Evolutionary conservation across 2,113 vertebrate genomes (phyloP).

Genomic region (Sinocyclocheilus maitianheensis): DNA sequence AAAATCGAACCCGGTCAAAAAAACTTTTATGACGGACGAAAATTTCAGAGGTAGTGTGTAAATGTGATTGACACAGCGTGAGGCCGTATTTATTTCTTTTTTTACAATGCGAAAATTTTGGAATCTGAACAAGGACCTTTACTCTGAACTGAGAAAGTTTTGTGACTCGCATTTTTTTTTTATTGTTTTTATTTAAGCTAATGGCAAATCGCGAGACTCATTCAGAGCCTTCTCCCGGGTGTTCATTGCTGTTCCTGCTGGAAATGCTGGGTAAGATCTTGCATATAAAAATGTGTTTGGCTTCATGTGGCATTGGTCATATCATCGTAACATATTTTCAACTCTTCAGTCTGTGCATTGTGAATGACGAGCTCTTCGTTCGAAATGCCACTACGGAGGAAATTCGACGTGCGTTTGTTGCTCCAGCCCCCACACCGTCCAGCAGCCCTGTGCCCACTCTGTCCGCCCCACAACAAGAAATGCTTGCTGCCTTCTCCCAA

Average conservation of each 20-base stretch:
- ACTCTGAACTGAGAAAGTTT: not conserved
- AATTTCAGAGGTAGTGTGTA: too few relatives aligned
- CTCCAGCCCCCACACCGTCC: slow-evolving; percentile 80
- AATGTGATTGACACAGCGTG: too few relatives aligned
- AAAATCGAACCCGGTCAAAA: too few relatives aligned
- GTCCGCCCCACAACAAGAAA: slow-evolving; percentile 79
- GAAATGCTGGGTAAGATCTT: slow-evolving; percentile 70
- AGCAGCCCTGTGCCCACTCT: slow-evolving; percentile 82
- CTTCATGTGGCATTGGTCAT: not conserved
- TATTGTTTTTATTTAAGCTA: slow-evolving; percentile 62
- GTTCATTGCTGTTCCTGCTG: slow-evolving; percentile 77
- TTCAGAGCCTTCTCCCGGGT: slow-evolving; percentile 77
- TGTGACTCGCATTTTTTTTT: not conserved
- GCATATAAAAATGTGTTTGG: not conserved
- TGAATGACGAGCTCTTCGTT: slow-evolving; percentile 82
- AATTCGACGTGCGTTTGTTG: slow-evolving; percentile 79
- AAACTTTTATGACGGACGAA: too few relatives aligned
- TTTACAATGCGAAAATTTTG: too few relatives aligned
- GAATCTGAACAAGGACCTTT: not conserved
- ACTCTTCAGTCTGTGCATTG: slow-evolving; percentile 75
- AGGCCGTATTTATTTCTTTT: too few relatives aligned
- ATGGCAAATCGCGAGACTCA: slow-evolving; percentile 71
- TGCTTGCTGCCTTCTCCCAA: slow-evolving; percentile 77
- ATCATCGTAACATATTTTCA: not conserved
- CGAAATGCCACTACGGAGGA: slow-evolving; percentile 78